Base-by-base conservation (phyloP, 2,888 invertebrate species). In the Hoplodrina blanda region DNA sequence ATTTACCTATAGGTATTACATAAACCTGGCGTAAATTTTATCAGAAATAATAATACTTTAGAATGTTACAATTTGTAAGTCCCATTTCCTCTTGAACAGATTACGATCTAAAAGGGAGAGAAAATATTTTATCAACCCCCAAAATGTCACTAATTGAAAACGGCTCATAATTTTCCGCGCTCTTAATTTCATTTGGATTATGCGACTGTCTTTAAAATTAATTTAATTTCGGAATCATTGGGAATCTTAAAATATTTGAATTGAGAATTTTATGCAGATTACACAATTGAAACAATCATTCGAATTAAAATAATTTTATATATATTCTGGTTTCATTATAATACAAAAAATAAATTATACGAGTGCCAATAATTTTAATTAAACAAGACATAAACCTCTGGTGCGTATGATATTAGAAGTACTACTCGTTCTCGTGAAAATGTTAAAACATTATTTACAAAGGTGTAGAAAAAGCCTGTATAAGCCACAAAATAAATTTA, bases 401-500 rank as follows among this genome's bases (percentile, higher is more conserved):
- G 66, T 60, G 65, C 73, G 37, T 33, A 50, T 55, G 20, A 37
- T 20, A 33, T 4, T 57, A 11, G 1, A 66, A 57, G 25, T 37
- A 59, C 66, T 57, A 19, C 5, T 57, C 13, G 53, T 37, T 37
- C 50, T 59, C 30, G 30, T 50, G 25, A 15, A 62, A 52, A 59
- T 49, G 4, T 60, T 49, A 1, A n/a, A 6, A 49, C 5, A 54
- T 63, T 68, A 77, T 73, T 76, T 73, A 79, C 75, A 79, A 11
- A 75, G 80, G 77, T 82, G 76, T 78, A 84, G 62, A 76, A 84
- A 88, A 89, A 88, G 81, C 80, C 83, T 74, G 50, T 72, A 65
- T 90, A 94, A 94, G 94, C 94, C 90, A 88, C 84, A 94, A 95
- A 95, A 94, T 94, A 94, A 92, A 90, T 94, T 94, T 94, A 94